Evolutionary conservation across 1,140 invertebrate genomes (phyloP).

Genomic region (Drosophila nebulosa): DNA sequence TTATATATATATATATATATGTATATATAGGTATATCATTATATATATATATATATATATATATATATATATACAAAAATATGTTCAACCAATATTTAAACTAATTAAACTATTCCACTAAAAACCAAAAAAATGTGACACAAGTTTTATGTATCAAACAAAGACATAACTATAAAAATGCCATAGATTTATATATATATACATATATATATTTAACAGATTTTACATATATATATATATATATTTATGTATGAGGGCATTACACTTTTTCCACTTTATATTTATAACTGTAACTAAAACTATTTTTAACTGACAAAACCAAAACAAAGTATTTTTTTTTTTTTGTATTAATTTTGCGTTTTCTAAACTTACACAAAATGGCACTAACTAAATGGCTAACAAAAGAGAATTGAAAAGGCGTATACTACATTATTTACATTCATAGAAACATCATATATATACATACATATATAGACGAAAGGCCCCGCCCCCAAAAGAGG

Average conservation of each 20-base stretch:
- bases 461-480: not conserved
- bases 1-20: too few species aligned
- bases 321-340: slow-evolving; percentile 24
- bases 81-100: slow-evolving; percentile 38
- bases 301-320: slow-evolving; percentile 34
- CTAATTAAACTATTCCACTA: slow-evolving; percentile 6
- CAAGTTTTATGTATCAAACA: slow-evolving; percentile 57
- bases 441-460: not conserved
- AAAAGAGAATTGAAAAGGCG: not conserved
- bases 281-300: not conserved
- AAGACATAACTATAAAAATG: slow-evolving; percentile 49
- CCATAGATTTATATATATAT: slow-evolving; percentile 16
- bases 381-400: not conserved
- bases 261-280: slow-evolving; percentile 9
- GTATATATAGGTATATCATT: slow-evolving; percentile 4
- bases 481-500: not conserved
- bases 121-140: slow-evolving; percentile 10
- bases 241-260: slow-evolving; percentile 25
- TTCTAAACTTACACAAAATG: not conserved
- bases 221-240: slow-evolving; percentile 31
- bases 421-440: not conserved
- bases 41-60: too few species aligned
- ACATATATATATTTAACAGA: not conserved
- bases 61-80: slow-evolving; percentile 13
- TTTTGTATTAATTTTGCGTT: not conserved